Evolutionary conservation across 2,113 vertebrate species (phyloP).

Genomic region (Prunella himalayana): DNA sequence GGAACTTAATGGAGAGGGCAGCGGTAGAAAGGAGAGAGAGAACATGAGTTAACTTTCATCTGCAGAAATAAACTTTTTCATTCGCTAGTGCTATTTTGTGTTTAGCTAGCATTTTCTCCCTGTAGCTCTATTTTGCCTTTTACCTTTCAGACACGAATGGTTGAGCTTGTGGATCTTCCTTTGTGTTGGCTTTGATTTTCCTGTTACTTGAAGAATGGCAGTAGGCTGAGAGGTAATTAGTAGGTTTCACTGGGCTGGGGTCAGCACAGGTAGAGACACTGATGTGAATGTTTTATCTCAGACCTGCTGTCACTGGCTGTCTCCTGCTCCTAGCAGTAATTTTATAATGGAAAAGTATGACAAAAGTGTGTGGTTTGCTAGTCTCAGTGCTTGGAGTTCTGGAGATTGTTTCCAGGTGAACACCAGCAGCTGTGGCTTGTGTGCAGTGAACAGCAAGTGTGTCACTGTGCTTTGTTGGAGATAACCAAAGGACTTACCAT

Average conservation of each 20-base stretch:
- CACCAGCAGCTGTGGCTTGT: neutral
- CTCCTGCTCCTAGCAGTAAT: neutral
- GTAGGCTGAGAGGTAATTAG: neutral
- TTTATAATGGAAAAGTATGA: neutral
- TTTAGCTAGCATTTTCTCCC: neutral
- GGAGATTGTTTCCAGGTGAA: neutral
- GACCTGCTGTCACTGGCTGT: neutral
- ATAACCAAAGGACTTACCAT: neutral
- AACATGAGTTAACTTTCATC: neutral
- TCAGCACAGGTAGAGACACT: neutral
- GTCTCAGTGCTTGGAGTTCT: neutral
- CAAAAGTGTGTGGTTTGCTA: neutral
- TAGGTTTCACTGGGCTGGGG: neutral
- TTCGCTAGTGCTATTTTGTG: accelerated
- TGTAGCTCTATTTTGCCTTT: neutral
- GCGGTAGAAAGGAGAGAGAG: neutral
- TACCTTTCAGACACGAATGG: neutral
- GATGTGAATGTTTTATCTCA: neutral
- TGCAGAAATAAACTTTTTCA: neutral
- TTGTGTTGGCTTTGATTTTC: neutral
- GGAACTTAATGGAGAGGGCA: neutral
- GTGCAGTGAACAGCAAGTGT: neutral
- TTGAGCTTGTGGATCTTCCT: neutral
- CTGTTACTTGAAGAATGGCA: neutral
- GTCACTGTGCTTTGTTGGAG: neutral